These are phyloP conservation scores for Bombus impatiens DNA, from an alignment of 1,140 invertebrate genomes.

Conservation along the genomic window DNA sequence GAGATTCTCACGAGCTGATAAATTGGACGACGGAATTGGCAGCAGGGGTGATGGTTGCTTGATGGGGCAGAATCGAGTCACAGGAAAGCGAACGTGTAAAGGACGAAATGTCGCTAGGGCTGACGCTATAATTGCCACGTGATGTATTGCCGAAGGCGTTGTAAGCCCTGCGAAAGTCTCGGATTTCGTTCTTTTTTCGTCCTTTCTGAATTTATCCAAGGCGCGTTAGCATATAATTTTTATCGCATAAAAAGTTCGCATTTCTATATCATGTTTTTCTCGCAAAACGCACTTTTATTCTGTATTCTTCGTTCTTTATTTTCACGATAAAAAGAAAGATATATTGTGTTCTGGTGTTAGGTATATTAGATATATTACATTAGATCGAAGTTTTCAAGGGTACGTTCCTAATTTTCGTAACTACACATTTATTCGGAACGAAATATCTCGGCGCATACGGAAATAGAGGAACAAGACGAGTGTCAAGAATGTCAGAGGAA, in stretches of 20 bases:
- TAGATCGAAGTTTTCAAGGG: not conserved
- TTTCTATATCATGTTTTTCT: not conserved
- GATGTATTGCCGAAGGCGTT: slow-evolving; percentile 46
- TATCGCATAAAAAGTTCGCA: not conserved
- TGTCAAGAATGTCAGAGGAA: slow-evolving; percentile 21
- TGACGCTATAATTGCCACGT: slow-evolving; percentile 61
- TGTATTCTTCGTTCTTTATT: not conserved
- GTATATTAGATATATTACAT: too few species aligned
- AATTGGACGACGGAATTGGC: slow-evolving; percentile 71
- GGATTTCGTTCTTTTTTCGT: not conserved
- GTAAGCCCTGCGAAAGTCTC: not conserved
- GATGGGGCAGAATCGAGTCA: slow-evolving; percentile 38
- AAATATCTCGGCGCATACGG: not conserved
- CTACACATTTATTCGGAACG: not conserved
- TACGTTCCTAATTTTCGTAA: slow-evolving; percentile 6
- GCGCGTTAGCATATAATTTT: not conserved
- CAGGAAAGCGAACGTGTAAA: slow-evolving; percentile 38
- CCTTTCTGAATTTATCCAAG: not conserved
- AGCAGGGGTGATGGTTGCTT: slow-evolving; percentile 44
- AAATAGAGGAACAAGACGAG: slow-evolving; percentile 3
- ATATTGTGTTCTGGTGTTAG: too few species aligned
- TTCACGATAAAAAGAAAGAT: too few species aligned
- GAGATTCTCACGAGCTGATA: slow-evolving; percentile 69
- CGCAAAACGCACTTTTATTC: not conserved
- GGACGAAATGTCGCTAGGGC: slow-evolving; percentile 52